These are phyloP conservation scores for Tetheella fluctuosa DNA, from an alignment of 2,888 invertebrate genomes.

Conservation along the genomic window DNA sequence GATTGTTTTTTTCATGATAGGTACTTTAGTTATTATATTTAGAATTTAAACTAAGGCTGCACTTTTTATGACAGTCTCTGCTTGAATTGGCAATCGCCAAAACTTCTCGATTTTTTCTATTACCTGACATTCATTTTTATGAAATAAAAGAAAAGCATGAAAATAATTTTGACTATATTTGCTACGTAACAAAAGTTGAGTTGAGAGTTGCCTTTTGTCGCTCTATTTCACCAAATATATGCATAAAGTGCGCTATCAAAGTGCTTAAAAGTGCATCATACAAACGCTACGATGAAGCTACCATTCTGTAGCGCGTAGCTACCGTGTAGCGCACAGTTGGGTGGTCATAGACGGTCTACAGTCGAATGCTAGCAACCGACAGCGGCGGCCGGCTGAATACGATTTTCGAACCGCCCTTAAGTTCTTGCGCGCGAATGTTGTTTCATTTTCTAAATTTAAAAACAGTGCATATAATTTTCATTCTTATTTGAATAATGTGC, in stretches of 20 bases:
- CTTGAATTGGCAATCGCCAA: too few species aligned
- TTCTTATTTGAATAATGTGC: background rate
- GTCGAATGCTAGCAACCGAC: constrained; percentile 19
- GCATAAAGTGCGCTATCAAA: background rate
- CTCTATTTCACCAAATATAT: background rate
- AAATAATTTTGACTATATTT: too few species aligned
- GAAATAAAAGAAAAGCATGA: too few species aligned
- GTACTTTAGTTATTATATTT: too few species aligned
- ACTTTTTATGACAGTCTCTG: too few species aligned
- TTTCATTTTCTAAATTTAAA: constrained; percentile 10
- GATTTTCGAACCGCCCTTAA: constrained; percentile 10
- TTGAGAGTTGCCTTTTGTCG: background rate
- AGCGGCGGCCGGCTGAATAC: constrained; percentile 20
- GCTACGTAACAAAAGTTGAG: background rate
- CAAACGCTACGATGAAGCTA: constrained; percentile 9
- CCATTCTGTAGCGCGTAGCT: constrained; percentile 14
- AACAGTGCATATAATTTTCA: background rate
- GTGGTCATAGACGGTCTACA: constrained; percentile 18
- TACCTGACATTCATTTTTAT: too few species aligned
- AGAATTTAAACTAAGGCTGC: too few species aligned
- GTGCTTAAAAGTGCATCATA: constrained; percentile 7
- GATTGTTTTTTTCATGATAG: too few species aligned
- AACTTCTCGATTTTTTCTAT: too few species aligned
- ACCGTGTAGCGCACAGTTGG: constrained; percentile 10
- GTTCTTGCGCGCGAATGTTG: constrained; percentile 13